Evolutionary conservation across 2,888 invertebrate species (phyloP).

Genomic region (Eupithecia insigniata): DNA sequence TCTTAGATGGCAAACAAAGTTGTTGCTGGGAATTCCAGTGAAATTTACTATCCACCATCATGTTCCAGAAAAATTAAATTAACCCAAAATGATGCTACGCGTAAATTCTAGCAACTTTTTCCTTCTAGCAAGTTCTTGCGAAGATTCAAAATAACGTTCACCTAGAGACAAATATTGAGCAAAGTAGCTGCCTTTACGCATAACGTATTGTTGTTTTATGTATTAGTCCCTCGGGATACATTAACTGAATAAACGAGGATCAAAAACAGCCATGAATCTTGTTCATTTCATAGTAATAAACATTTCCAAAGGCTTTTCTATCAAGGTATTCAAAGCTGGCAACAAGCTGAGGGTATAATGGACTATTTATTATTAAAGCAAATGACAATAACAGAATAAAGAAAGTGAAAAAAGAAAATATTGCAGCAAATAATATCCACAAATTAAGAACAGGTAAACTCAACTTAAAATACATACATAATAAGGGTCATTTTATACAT

Average conservation of each 20-base stretch:
- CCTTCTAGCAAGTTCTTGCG: not conserved
- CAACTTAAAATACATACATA: too few species aligned
- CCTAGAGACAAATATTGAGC: slow-evolving; percentile 8
- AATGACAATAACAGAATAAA: too few species aligned
- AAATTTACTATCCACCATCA: not conserved
- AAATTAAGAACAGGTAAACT: too few species aligned
- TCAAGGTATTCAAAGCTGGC: not conserved
- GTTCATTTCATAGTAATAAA: slow-evolving; percentile 9
- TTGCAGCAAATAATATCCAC: too few species aligned
- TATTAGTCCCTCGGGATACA: slow-evolving; percentile 17
- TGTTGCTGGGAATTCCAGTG: not conserved
- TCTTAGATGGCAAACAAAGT: not conserved
- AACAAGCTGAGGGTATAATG: not conserved
- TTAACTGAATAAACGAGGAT: slow-evolving; percentile 23
- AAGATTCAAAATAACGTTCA: slow-evolving; percentile 11
- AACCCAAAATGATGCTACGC: not conserved
- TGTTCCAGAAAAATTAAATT: not conserved
- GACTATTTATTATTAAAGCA: too few species aligned
- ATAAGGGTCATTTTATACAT: too few species aligned
- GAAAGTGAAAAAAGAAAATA: too few species aligned
- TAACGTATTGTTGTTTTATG: slow-evolving; percentile 15
- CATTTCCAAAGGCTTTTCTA: slow-evolving; percentile 5
- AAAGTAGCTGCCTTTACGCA: not conserved
- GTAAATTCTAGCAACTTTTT: not conserved
- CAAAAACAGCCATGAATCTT: slow-evolving; percentile 21